A percentile compares a stretch with the other conserved stretches of the same genome.
phyloP scores from a whole-genome alignment of 2,888 invertebrate species.

The Erpobdella octoculata region DNA sequence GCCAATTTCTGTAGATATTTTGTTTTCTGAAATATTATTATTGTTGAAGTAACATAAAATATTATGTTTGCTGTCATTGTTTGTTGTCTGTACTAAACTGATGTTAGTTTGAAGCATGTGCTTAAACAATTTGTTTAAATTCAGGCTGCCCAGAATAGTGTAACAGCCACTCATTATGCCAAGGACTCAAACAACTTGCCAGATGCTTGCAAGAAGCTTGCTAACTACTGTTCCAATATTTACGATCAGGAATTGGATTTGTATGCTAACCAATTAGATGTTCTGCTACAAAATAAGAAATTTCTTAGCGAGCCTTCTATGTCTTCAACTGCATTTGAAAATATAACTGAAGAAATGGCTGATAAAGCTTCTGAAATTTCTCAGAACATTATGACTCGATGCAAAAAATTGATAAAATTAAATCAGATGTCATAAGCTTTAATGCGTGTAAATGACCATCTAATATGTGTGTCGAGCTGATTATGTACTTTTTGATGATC shows the following conservation, averaged over 20 bases:
- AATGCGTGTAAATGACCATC: no score
- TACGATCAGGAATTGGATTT: not conserved
- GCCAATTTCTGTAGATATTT: no score
- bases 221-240: not conserved
- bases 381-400: not conserved
- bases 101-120: no score
- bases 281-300: not conserved
- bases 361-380: not conserved
- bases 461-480: not conserved
- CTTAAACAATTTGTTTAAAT: no score
- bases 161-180: not conserved
- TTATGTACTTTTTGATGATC: not conserved
- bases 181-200: not conserved
- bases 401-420: not conserved
- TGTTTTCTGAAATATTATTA: no score
- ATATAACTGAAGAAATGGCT: not conserved
- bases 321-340: not conserved
- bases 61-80: no score
- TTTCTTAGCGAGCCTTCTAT: not conserved
- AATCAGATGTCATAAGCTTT: not conserved
- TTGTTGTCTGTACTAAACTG: no score
- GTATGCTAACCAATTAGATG: not conserved
- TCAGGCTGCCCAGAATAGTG: conserved; percentile 2
- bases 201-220: not conserved
- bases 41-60: no score